Conservation (phyloP, 2,888 invertebrate genomes). For the Neuroscelio doddi region DNA sequence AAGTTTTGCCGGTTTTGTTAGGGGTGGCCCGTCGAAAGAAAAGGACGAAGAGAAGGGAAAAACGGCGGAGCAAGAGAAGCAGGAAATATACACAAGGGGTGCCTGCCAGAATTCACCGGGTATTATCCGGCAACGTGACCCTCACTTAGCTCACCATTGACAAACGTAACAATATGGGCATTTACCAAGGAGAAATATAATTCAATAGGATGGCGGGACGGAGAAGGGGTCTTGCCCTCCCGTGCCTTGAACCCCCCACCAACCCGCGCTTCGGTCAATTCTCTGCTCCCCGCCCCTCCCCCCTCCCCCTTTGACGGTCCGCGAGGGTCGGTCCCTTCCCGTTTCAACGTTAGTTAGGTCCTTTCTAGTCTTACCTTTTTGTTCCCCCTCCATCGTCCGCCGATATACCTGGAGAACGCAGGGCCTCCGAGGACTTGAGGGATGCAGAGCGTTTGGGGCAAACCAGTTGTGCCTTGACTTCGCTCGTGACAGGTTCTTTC, state of each 20-base stretch:
- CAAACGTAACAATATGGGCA: conserved; percentile 72
- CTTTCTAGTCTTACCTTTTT: conserved; percentile 70
- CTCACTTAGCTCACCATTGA: conserved; percentile 71
- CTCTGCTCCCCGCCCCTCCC: conserved; percentile 18
- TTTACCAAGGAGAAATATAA: conserved; percentile 71
- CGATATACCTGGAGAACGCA: conserved; percentile 61
- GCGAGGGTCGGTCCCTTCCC: conserved; percentile 60
- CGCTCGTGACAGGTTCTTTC: conserved; percentile 64
- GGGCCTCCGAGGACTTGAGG: conserved; percentile 63
- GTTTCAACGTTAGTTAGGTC: conserved; percentile 65
- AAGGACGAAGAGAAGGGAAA: conserved; percentile 17
- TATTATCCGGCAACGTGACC: conserved; percentile 67
- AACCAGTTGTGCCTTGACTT: conserved; percentile 71
- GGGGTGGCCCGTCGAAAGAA: conserved; percentile 22
- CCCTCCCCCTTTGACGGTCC: conserved; percentile 50
- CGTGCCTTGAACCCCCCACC: not conserved
- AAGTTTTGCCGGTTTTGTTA: conserved; percentile 39
- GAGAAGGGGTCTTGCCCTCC: conserved; percentile 45
- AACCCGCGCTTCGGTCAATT: no score
- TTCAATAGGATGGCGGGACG: conserved; percentile 65
- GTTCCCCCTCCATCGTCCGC: conserved; percentile 56
- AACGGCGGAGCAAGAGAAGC: not conserved
- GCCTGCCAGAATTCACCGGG: conserved; percentile 60
- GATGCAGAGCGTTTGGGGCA: conserved; percentile 61
- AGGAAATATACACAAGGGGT: conserved; percentile 21